phyloP scores from a whole-genome alignment of 2,888 invertebrate species.

The Strigamia maritima region DNA sequence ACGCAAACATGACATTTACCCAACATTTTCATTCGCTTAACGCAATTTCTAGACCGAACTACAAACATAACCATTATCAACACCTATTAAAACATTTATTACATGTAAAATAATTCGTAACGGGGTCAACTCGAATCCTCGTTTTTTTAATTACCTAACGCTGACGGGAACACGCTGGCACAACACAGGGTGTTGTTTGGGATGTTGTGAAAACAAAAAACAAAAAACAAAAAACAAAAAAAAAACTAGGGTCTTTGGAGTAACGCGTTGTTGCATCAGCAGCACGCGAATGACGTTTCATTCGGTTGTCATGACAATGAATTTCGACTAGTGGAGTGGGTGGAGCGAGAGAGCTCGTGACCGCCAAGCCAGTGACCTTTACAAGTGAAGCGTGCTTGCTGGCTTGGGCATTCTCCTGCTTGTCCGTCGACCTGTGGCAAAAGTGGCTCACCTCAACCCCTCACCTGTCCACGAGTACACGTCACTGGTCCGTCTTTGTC shows the following conservation, averaged over 20 bases:
- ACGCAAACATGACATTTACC: no score
- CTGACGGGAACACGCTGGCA: not conserved
- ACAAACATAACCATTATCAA: no score
- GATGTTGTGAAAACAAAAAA: no score
- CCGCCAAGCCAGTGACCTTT: constrained; percentile 23
- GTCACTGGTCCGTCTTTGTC: not conserved
- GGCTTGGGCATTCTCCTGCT: not conserved
- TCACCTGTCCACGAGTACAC: not conserved
- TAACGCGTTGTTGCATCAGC: not conserved
- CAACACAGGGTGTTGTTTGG: not conserved
- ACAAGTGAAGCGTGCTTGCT: not conserved
- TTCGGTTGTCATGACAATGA: not conserved
- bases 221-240: not conserved
- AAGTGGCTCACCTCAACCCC: constrained; percentile 2
- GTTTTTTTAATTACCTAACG: not conserved
- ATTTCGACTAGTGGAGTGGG: not conserved
- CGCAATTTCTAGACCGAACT: no score
- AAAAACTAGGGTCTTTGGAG: not conserved
- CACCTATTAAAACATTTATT: no score
- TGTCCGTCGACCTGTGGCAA: constrained; percentile 19
- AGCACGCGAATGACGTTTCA: not conserved
- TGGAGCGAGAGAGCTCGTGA: not conserved
- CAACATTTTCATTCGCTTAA: no score
- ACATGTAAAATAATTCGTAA: not conserved
- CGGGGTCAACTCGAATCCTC: not conserved